Evolutionary conservation across 92 coral and sea anemone genomes (phyloP).

Genomic region (Pocillopora grandis): DNA sequence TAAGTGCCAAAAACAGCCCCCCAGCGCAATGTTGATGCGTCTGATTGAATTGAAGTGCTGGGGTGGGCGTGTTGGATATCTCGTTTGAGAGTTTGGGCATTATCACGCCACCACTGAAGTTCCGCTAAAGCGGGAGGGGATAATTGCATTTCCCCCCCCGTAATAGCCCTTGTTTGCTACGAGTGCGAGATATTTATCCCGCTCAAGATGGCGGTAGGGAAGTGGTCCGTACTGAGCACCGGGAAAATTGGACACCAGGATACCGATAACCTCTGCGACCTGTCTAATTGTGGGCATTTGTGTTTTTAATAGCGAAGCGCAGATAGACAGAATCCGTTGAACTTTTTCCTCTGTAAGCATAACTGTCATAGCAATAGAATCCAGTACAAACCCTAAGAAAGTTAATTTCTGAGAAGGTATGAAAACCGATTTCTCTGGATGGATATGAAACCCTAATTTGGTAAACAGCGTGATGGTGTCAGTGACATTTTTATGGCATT

Average conservation of each 20-base stretch:
- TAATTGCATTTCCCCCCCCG: neutral
- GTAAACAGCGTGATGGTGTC: constrained; percentile 46
- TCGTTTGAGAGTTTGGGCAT: constrained; percentile 8
- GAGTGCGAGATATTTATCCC: constrained; percentile 35
- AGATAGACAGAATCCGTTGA: constrained; percentile 9
- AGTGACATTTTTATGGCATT: constrained; percentile 41
- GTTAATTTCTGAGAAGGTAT: constrained; percentile 35
- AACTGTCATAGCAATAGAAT: constrained; percentile 47
- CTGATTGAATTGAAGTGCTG: constrained; percentile 18
- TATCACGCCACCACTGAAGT: constrained; percentile 28
- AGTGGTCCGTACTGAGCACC: constrained; percentile 53
- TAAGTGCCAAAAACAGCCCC: constrained; percentile 11
- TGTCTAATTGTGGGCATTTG: constrained; percentile 21
- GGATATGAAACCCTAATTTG: constrained; percentile 39
- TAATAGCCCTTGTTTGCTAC: constrained; percentile 33
- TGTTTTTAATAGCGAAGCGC: neutral
- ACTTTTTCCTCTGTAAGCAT: constrained; percentile 19
- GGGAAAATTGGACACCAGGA: constrained; percentile 48
- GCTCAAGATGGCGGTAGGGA: constrained; percentile 43
- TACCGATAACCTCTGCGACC: constrained; percentile 47
- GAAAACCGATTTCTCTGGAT: constrained; percentile 46
- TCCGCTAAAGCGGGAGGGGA: constrained; percentile 6
- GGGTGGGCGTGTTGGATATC: constrained; percentile 22
- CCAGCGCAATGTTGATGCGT: constrained; percentile 35
- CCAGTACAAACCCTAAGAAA: constrained; percentile 46